phyloP scores from a whole-genome alignment of 2,113 vertebrate genomes.

The Pseudonaja textilis region DNA sequence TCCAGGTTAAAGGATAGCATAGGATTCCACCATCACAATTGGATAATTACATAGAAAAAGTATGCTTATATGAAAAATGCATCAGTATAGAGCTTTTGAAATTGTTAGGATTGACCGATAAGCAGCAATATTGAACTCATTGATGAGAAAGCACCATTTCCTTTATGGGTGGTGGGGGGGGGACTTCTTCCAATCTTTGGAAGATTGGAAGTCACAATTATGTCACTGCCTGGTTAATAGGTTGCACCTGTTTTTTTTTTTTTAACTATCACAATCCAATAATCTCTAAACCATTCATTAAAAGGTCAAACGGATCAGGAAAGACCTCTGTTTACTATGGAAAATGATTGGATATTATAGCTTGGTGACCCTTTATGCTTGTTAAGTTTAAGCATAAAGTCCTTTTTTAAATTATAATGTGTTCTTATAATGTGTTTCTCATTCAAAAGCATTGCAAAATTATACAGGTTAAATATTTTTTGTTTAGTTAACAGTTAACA shows the following conservation, averaged over 20 bases:
- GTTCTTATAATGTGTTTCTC: neutral
- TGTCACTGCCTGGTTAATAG: conserved; percentile 73
- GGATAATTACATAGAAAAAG: conserved; percentile 60
- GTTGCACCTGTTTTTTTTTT: conserved; percentile 79
- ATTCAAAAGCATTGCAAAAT: conserved; percentile 6
- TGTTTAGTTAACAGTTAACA: neutral
- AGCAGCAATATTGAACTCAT: conserved; percentile 68
- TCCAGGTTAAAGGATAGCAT: conserved; percentile 40
- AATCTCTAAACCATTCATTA: conserved; percentile 62
- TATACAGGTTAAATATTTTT: conserved; percentile 2
- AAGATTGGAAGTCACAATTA: conserved; percentile 64
- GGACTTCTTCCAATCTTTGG: conserved; percentile 26
- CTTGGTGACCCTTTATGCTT: conserved; percentile 66
- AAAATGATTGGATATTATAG: conserved; percentile 67
- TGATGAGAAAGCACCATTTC: conserved; percentile 58
- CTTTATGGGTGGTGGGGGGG: conserved; percentile 36
- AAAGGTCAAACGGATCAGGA: conserved; percentile 71
- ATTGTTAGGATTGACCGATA: conserved; percentile 55
- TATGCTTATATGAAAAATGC: conserved; percentile 66
- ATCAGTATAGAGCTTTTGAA: conserved; percentile 66
- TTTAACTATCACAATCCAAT: conserved; percentile 75
- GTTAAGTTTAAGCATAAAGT: conserved; percentile 65
- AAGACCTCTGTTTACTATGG: conserved; percentile 48
- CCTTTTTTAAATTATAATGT: conserved; percentile 23
- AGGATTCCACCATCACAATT: conserved; percentile 57